Evolutionary conservation across 1,140 invertebrate species (phyloP).

Genomic region (Marisa cornuarietis): DNA sequence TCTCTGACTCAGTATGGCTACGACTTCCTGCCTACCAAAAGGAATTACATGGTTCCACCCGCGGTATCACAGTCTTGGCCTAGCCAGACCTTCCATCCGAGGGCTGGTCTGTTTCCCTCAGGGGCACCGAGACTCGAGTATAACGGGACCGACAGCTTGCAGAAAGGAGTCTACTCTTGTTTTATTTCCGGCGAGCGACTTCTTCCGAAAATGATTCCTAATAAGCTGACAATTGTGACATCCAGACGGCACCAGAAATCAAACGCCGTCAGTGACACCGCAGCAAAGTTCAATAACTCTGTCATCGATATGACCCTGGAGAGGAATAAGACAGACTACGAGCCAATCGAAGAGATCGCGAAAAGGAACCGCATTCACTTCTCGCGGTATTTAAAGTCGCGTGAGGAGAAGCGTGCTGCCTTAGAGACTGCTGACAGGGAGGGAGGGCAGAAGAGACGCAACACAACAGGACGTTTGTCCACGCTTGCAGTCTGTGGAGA

Average conservation of each 20-base stretch:
- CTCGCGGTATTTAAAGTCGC: conserved; percentile 10
- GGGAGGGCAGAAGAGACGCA: neutral
- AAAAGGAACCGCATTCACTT: conserved; percentile 37
- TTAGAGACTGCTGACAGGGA: neutral
- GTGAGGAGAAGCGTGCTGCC: neutral
- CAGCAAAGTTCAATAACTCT: neutral
- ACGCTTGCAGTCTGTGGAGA: no score
- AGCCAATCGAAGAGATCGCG: conserved; percentile 41
- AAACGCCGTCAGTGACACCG: neutral
- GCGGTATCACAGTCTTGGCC: no score
- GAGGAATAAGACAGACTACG: conserved; percentile 43
- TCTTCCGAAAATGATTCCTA: conserved; percentile 19
- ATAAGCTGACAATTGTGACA: conserved; percentile 30
- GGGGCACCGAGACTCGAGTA: no score
- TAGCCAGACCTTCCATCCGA: no score
- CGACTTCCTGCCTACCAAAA: no score
- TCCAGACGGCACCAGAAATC: neutral
- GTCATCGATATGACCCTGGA: conserved; percentile 23
- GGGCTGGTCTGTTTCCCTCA: no score
- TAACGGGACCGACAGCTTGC: no score
- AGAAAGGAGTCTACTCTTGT: conserved; percentile 3
- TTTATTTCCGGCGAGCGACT: conserved; percentile 24
- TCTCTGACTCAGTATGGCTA: no score
- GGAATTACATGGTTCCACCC: no score
- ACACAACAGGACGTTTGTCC: no score